Conservation (phyloP, 2,113 vertebrate species). For the Antigone vipio region DNA sequence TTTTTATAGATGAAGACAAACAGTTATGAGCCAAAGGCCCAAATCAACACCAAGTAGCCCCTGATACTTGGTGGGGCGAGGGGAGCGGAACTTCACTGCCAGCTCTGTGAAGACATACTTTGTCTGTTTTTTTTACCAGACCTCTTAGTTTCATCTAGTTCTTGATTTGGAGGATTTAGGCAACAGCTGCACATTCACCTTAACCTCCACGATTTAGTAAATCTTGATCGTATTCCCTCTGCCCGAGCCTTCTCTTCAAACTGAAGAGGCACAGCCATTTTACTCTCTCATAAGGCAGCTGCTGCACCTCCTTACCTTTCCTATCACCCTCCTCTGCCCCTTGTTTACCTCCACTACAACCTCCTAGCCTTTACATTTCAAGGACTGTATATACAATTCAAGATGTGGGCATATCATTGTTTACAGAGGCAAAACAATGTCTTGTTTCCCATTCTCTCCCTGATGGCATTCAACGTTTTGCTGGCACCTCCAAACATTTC, state of each 20-base stretch:
- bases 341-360: neutral
- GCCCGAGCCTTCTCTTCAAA: neutral
- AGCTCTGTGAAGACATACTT: neutral
- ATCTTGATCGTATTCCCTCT: neutral
- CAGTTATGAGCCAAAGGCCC: neutral
- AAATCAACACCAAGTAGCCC: neutral
- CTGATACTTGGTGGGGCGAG: accelerated
- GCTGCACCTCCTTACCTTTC: neutral
- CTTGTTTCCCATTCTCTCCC: neutral
- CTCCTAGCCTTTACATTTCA: neutral
- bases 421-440: neutral
- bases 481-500: neutral
- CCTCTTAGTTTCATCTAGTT: neutral
- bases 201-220: neutral
- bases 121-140: neutral
- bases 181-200: neutral
- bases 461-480: neutral
- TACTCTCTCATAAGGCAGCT: neutral
- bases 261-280: neutral
- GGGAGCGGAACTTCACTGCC: neutral
- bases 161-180: neutral
- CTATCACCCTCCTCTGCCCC: neutral
- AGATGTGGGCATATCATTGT: neutral
- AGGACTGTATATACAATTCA: neutral
- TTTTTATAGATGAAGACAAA: neutral